Percentiles rank a stretch among this genome's conserved stretches.
Conservation (phyloP, 1,140 invertebrate genomes). For the roundworm (Caenorhabditis elegans) region WBcel235 BX284606.5:9302001-9302500, state of each 20-base stretch:
- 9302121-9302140: background rate
- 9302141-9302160: background rate
- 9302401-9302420: no score
- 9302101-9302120: background rate
- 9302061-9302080: background rate
- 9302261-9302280: slow-evolving; percentile 17
- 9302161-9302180: background rate
- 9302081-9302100: background rate
- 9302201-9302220: slow-evolving; percentile 20
- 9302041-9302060: background rate
- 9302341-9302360: no score
- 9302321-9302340: no score
- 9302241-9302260: background rate
- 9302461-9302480: no score
- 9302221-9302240: slow-evolving; percentile 17
- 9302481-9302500: no score
- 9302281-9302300: slow-evolving; percentile 1
- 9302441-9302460: no score
- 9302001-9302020: slow-evolving; percentile 12
- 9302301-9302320: no score
- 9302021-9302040: background rate
- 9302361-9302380: no score
- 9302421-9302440: no score
- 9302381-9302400: no score
- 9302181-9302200: no score